A percentile compares a stretch with the other conserved stretches of the same genome.
These are phyloP conservation scores for Araneus ventricosus DNA, from an alignment of 1,140 invertebrate species.

Conservation along the genomic window DNA sequence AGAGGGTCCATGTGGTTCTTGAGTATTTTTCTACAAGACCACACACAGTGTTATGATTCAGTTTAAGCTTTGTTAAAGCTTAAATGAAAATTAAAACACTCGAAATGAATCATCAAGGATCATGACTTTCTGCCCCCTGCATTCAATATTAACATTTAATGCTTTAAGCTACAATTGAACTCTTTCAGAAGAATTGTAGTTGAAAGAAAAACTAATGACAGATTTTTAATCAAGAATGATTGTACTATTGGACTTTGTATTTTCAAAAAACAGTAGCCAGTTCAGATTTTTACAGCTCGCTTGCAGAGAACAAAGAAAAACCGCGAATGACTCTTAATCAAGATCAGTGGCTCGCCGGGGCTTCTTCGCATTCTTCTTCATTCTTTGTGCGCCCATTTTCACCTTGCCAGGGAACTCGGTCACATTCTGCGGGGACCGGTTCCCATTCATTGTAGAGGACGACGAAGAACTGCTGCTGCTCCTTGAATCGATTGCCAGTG, in stretches of 20 bases:
- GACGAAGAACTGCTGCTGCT: constrained; percentile 59
- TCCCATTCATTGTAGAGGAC: constrained; percentile 55
- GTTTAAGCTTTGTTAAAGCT: no score
- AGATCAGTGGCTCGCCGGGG: constrained; percentile 46
- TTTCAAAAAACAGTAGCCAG: neutral
- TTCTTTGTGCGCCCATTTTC: constrained; percentile 50
- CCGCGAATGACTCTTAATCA: constrained; percentile 19
- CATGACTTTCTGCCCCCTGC: no score
- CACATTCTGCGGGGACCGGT: constrained; percentile 36
- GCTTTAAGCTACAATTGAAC: neutral
- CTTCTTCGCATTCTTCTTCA: constrained; percentile 72
- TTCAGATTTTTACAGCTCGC: neutral
- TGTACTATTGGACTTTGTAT: neutral
- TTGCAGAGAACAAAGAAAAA: neutral
- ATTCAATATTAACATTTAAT: no score
- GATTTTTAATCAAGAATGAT: neutral
- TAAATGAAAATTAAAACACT: no score
- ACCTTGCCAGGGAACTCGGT: constrained; percentile 61
- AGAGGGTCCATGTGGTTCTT: no score
- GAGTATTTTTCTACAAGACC: no score
- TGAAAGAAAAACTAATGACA: neutral
- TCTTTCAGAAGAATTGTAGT: neutral
- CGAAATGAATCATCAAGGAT: no score
- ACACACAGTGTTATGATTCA: no score
- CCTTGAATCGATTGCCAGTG: constrained; percentile 22